Conservation (phyloP, 2,113 vertebrate species). For the Sprattus sprattus region DNA sequence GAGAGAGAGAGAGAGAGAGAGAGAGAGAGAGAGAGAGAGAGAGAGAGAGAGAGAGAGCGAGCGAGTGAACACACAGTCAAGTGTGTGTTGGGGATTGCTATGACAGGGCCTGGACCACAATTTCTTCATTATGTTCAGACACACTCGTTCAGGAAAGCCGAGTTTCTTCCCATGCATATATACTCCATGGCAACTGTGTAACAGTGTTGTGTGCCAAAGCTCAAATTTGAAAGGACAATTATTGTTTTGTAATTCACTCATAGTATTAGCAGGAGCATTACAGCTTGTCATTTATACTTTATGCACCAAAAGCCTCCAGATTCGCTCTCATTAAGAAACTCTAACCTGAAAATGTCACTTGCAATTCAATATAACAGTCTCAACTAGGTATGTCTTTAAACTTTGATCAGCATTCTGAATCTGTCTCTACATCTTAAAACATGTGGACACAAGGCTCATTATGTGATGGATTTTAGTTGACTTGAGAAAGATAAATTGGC, state of each 20-base stretch:
- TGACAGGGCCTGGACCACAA: neutral
- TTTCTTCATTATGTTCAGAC: neutral
- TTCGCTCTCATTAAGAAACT: neutral
- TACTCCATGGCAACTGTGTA: neutral
- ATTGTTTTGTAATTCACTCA: neutral
- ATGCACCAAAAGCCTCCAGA: neutral
- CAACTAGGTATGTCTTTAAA: neutral
- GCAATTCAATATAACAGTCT: neutral
- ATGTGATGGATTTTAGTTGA: neutral
- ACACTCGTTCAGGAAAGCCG: neutral
- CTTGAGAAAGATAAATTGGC: neutral
- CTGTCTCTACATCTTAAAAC: neutral
- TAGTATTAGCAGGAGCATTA: neutral
- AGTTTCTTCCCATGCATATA: neutral
- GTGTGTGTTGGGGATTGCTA: neutral
- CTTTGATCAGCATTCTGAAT: neutral
- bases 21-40: too few species aligned
- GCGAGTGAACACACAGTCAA: neutral
- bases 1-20: neutral
- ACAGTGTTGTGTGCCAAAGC: neutral
- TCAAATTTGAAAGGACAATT: neutral
- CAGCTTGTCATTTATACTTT: neutral
- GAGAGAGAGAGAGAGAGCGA: neutral
- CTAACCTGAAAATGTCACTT: neutral
- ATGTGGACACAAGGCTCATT: neutral